Conservation (phyloP, 2,888 invertebrate species). For the Philereme vetulata region DNA sequence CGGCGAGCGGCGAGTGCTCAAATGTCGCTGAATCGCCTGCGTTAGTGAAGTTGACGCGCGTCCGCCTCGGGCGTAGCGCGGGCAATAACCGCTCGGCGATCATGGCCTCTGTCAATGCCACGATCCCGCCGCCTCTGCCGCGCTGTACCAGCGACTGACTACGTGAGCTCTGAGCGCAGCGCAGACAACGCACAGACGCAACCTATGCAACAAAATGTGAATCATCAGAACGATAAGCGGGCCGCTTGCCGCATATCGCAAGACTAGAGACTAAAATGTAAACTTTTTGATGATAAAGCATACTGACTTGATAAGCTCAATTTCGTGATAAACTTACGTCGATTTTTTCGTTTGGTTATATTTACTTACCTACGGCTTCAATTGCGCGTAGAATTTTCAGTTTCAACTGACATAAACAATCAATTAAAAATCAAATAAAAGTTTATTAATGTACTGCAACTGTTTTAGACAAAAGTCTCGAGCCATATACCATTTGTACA, state of each 20-base stretch:
- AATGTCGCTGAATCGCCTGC: conserved; percentile 28
- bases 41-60: conserved; percentile 39
- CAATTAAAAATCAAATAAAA: too few species aligned
- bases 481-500: too few species aligned
- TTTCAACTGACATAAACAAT: too few species aligned
- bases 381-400: not conserved
- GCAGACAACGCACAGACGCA: conserved; percentile 26
- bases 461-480: too few species aligned
- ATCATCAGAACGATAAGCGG: conserved; percentile 17
- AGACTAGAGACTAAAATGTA: conserved; percentile 1
- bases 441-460: too few species aligned
- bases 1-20: conserved; percentile 36
- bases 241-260: conserved; percentile 5
- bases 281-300: conserved; percentile 15
- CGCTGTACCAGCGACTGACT: conserved; percentile 16
- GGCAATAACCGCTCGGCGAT: conserved; percentile 76
- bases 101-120: conserved; percentile 80
- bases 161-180: conserved; percentile 1
- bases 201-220: conserved; percentile 17
- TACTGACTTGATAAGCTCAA: conserved; percentile 8
- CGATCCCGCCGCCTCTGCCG: conserved; percentile 46
- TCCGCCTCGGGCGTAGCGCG: conserved; percentile 49
- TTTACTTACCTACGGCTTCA: not conserved
- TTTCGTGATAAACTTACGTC: conserved; percentile 5
- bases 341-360: not conserved